Evolutionary conservation across 1,140 invertebrate genomes (phyloP).

Genomic region (Ceratosolen fusciceps): DNA sequence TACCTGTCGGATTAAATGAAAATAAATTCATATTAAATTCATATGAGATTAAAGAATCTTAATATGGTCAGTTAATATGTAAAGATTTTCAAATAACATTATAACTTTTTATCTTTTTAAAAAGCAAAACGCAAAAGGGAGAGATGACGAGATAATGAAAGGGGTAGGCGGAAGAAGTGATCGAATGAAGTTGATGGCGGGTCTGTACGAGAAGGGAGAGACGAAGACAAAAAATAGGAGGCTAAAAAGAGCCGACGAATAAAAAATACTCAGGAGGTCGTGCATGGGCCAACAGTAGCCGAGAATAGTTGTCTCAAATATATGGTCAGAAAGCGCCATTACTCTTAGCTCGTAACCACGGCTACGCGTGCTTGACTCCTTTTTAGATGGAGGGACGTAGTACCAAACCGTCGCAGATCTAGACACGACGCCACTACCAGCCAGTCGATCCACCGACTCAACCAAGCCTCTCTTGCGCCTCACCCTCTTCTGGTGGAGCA

Average conservation of each 20-base stretch:
- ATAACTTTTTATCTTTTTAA: no score
- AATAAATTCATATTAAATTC: no score
- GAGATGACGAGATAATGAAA: no score
- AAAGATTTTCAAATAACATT: no score
- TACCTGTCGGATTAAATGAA: no score
- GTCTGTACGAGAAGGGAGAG: no score
- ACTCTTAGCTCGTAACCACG: neutral
- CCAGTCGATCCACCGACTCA: conserved; percentile 54
- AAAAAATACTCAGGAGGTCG: neutral
- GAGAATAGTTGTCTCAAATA: conserved; percentile 30
- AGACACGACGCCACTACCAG: conserved; percentile 54
- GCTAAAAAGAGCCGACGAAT: neutral
- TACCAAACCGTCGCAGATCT: conserved; percentile 53
- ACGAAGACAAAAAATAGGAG: neutral
- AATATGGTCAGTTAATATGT: no score
- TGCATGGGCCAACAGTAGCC: neutral
- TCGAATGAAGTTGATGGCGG: no score
- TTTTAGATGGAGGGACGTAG: neutral
- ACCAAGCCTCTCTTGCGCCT: conserved; percentile 52
- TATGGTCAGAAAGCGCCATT: conserved; percentile 41
- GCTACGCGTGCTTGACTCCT: neutral
- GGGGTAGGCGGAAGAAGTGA: no score
- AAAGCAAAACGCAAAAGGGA: no score
- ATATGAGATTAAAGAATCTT: no score
- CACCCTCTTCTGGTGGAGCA: conserved; percentile 23